Evolutionary conservation across 2,888 invertebrate genomes (phyloP), one percentile per base, ranked within the genome.

Genomic region (Sceliomorpha sp.): DNA sequence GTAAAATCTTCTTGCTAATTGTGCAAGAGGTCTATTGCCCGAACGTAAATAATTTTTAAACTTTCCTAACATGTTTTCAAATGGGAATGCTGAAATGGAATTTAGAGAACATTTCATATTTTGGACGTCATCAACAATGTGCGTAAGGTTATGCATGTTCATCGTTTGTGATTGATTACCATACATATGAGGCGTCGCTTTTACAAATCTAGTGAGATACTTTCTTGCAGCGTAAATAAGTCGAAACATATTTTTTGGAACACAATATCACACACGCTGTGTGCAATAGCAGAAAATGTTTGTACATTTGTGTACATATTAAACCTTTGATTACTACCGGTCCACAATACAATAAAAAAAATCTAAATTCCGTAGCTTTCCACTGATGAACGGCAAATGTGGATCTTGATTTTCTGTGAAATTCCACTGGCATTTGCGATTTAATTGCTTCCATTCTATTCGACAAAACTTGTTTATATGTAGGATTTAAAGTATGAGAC

Each of bases 361-460:
- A 66, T 4, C 50, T 40, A 9, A 48, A 55, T 44, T 71, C 62
- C 5, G 62, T 71, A 8, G 59, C 71, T 32, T 71, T 63, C 58
- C 62, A 67, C 5, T 51, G 36, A 3, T 10, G 8, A 2, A 59
- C 34, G 12, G 29, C 17, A n/a, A 29, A 7, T 0, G 58, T 13
- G 2, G 69, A 58, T 55, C 66, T 42, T 9, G 59, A 51, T 10
- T 39, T 63, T n/a, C 63, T 44, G 13, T 68, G 53, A 15, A 66
- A 70, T 26, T 70, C 70, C 6, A 6, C 5, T 20, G 66, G 66
- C n/a, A 53, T 27, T 36, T 24, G 26, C 7, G 13, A n/a, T n/a
- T n/a, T n/a, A 10, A 51, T 42, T 7, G 10, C 8, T 14, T 29
- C 9, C 37, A 37, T 51, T 51, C 17, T 36, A 3, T 32, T 45